Evolutionary conservation across 2,888 invertebrate genomes (phyloP).

Genomic region (Melinopterus prodromus): DNA sequence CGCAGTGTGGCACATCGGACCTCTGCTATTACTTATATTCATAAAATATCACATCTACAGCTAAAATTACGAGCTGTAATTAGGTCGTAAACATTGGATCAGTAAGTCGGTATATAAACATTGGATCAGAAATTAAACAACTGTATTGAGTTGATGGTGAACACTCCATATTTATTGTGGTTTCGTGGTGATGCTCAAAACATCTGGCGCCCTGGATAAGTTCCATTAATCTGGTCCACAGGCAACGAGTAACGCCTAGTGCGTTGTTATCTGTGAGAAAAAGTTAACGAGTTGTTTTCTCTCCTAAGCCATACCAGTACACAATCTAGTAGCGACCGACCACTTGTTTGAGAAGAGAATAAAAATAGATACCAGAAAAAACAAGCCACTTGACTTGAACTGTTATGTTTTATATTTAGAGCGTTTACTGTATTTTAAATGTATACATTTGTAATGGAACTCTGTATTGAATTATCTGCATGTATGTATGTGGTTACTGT

Average conservation of each 20-base stretch:
- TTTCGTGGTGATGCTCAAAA: neutral
- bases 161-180: neutral
- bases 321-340: neutral
- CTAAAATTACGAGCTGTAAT: neutral
- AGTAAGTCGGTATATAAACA: neutral
- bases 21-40: neutral
- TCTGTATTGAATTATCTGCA: neutral
- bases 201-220: neutral
- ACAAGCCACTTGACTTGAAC: neutral
- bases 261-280: conserved; percentile 4
- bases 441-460: neutral
- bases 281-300: neutral
- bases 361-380: neutral
- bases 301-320: neutral
- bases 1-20: neutral
- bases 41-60: neutral
- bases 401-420: neutral
- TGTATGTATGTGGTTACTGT: neutral
- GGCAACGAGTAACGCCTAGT: neutral
- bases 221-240: neutral
- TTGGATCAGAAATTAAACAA: neutral
- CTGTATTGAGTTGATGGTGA: neutral
- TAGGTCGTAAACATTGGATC: neutral
- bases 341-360: neutral
- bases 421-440: neutral